These are phyloP conservation scores for Mesoligia furuncula DNA, from an alignment of 2,888 invertebrate species.

Conservation along the genomic window DNA sequence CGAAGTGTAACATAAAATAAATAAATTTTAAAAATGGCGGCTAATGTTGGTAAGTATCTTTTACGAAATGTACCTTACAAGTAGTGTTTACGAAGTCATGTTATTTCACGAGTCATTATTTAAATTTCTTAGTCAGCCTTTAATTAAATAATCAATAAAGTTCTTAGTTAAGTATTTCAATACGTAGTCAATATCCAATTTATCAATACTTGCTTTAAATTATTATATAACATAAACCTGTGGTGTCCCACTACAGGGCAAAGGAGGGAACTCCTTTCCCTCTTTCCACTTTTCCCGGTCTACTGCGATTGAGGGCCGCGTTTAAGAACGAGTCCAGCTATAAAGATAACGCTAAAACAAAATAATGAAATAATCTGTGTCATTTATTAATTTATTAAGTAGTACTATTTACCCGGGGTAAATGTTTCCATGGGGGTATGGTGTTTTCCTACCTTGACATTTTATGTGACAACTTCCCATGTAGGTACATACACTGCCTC, in stretches of 20 bases:
- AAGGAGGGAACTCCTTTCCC: background rate
- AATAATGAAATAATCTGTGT: background rate
- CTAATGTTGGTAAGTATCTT: constrained; percentile 34
- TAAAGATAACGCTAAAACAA: too few species aligned
- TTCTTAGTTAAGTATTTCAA: too few species aligned
- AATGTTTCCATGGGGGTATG: background rate
- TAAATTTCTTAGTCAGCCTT: background rate
- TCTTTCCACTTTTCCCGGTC: background rate
- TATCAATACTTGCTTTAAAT: background rate
- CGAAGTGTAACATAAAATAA: constrained; percentile 10
- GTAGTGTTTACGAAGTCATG: background rate
- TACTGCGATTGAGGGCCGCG: background rate
- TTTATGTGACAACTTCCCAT: background rate
- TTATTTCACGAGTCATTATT: background rate
- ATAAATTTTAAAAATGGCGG: constrained; percentile 35
- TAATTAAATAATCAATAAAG: background rate
- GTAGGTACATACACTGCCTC: background rate
- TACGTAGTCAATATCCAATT: background rate
- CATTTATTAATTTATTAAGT: background rate
- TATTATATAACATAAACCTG: background rate
- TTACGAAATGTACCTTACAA: background rate
- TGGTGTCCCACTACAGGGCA: background rate
- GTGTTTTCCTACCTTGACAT: background rate
- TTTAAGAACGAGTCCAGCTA: background rate
- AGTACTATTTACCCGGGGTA: background rate